These are phyloP conservation scores for Meteorus sp. DNA, from an alignment of 1,140 invertebrate species.

Conservation along the genomic window DNA sequence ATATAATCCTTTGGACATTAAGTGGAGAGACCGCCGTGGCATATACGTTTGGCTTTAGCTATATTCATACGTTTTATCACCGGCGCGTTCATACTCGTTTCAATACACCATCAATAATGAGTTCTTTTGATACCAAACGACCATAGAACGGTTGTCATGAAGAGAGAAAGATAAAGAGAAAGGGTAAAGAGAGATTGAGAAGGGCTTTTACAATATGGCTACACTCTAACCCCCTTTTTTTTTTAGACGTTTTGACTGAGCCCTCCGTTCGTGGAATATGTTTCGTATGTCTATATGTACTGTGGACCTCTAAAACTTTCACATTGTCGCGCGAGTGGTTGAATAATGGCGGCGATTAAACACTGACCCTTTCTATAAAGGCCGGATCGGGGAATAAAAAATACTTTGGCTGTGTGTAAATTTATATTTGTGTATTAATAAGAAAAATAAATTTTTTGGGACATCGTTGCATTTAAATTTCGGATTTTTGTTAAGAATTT, in stretches of 20 bases:
- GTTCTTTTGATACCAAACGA: slow-evolving; percentile 40
- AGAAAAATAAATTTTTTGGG: no score
- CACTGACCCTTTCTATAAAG: slow-evolving; percentile 12
- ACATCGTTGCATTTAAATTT: no score
- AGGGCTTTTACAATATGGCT: slow-evolving; percentile 18
- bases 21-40: slow-evolving; percentile 54
- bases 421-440: no score
- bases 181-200: not conserved
- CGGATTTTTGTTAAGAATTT: no score
- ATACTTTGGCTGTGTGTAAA: slow-evolving; percentile 6
- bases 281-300: not conserved
- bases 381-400: slow-evolving; percentile 8
- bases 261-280: not conserved
- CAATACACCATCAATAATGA: slow-evolving; percentile 59
- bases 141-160: slow-evolving; percentile 30
- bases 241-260: not conserved
- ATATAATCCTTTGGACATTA: slow-evolving; percentile 58
- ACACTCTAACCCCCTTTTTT: not conserved
- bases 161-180: not conserved
- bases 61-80: slow-evolving; percentile 55
- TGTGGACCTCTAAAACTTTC: slow-evolving; percentile 6
- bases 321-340: slow-evolving; percentile 38
- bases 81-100: slow-evolving; percentile 53
- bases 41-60: not conserved
- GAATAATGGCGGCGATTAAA: slow-evolving; percentile 43